phyloP scores from a whole-genome alignment of 2,797 vertebrate species.

The Lophotriccus pileatus region DNA sequence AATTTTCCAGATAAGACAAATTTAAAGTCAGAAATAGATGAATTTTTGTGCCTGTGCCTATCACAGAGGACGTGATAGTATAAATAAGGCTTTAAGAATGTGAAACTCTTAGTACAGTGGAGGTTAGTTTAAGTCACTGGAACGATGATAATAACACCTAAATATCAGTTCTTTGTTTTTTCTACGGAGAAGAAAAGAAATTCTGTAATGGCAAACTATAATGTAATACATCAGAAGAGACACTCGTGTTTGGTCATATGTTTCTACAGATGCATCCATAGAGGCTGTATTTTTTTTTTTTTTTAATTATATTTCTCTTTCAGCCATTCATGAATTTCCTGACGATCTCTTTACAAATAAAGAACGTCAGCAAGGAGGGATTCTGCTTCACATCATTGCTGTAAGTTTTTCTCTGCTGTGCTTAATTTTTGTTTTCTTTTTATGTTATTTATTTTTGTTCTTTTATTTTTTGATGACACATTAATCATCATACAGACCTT shows the following conservation, averaged over 20 bases:
- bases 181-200: background rate
- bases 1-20: background rate
- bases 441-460: background rate
- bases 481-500: background rate
- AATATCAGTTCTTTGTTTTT: background rate
- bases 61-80: background rate
- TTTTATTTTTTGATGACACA: background rate
- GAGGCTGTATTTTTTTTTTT: background rate
- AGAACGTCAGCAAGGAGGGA: slow-evolving; percentile 85
- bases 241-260: background rate
- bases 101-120: background rate
- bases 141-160: background rate
- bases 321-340: slow-evolving; percentile 95
- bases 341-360: slow-evolving; percentile 87
- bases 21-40: background rate
- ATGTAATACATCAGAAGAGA: background rate
- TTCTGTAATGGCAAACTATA: background rate
- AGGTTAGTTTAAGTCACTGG: background rate
- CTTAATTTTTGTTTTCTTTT: background rate
- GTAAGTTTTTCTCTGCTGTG: slow-evolving; percentile 76
- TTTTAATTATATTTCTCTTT: slow-evolving; percentile 41
- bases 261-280: background rate
- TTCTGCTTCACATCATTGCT: slow-evolving; percentile 89
- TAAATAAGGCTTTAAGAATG: background rate
- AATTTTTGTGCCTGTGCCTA: background rate